A percentile compares a stretch with the other conserved stretches of the same genome.
phyloP scores from a whole-genome alignment of 1,140 invertebrate genomes.

The Drosophila subobscura region DNA sequence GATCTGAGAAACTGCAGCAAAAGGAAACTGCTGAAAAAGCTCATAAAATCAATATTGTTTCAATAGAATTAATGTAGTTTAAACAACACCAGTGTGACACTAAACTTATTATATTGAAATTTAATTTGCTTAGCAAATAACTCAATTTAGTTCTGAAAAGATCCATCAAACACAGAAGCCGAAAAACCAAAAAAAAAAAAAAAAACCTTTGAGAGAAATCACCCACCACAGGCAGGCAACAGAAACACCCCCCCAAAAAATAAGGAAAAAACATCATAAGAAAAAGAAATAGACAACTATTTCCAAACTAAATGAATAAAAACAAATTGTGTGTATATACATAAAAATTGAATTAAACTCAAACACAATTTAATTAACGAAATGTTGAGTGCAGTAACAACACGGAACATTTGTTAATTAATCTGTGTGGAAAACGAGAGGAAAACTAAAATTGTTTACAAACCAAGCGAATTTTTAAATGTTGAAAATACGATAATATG shows the following conservation, averaged over 20 bases:
- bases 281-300: slow-evolving; percentile 22
- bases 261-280: slow-evolving; percentile 30
- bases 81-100: slow-evolving; percentile 43
- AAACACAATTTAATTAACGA: slow-evolving; percentile 27
- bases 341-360: slow-evolving; percentile 14
- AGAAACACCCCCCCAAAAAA: slow-evolving; percentile 15
- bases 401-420: slow-evolving; percentile 26
- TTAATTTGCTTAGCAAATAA: slow-evolving; percentile 52
- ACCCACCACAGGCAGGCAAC: slow-evolving; percentile 48
- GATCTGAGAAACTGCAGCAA: slow-evolving; percentile 8
- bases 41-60: slow-evolving; percentile 38
- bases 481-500: slow-evolving; percentile 26
- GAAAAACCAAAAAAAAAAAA: slow-evolving; percentile 2
- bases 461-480: slow-evolving; percentile 60
- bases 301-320: slow-evolving; percentile 12
- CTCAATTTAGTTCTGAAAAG: slow-evolving; percentile 36
- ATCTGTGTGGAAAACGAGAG: slow-evolving; percentile 13
- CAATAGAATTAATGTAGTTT: slow-evolving; percentile 46
- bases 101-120: slow-evolving; percentile 40
- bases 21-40: slow-evolving; percentile 12
- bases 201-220: slow-evolving; percentile 32
- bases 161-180: slow-evolving; percentile 18
- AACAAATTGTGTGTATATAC: slow-evolving; percentile 39
- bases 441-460: slow-evolving; percentile 39
- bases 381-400: slow-evolving; percentile 14